Evolutionary conservation across 2,113 vertebrate species (phyloP).

Genomic region (Corydoras sp.): DNA sequence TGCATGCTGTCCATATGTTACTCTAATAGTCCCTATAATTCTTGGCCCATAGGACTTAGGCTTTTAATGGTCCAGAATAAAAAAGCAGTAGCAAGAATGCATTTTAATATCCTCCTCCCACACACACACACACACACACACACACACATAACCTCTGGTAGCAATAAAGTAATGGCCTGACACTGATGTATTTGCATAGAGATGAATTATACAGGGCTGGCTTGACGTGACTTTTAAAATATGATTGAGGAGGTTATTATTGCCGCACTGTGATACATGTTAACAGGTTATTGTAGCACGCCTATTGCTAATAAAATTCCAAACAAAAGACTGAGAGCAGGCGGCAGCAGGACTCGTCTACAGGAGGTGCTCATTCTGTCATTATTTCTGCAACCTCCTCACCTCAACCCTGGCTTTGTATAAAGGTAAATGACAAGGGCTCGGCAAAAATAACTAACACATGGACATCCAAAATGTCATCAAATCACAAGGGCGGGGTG

Average conservation of each 20-base stretch:
- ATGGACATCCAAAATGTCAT: background rate
- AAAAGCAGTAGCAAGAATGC: constrained; percentile 69
- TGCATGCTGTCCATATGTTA: constrained; percentile 89
- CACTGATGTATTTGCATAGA: constrained; percentile 91
- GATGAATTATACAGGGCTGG: constrained; percentile 78
- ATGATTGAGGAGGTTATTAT: constrained; percentile 92
- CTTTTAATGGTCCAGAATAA: constrained; percentile 81
- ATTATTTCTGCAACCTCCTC: constrained; percentile 52
- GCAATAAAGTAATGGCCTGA: constrained; percentile 87
- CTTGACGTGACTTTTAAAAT: constrained; percentile 93
- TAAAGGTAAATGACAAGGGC: constrained; percentile 24
- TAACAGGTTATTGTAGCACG: constrained; percentile 71
- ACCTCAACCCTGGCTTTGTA: constrained; percentile 1
- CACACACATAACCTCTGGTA: constrained; percentile 48
- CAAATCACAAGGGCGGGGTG: background rate
- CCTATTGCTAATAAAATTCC: constrained; percentile 69
- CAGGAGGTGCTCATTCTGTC: constrained; percentile 62
- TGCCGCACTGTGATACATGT: constrained; percentile 70
- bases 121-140: no score
- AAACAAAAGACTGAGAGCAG: constrained; percentile 62
- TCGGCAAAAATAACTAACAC: background rate
- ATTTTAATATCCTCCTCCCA: constrained; percentile 73
- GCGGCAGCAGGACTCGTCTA: constrained; percentile 53
- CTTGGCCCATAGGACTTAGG: constrained; percentile 82
- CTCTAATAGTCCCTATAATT: constrained; percentile 94